Conservation (phyloP, 2,797 vertebrate genomes). For the Peromyscus eremicus region DNA sequence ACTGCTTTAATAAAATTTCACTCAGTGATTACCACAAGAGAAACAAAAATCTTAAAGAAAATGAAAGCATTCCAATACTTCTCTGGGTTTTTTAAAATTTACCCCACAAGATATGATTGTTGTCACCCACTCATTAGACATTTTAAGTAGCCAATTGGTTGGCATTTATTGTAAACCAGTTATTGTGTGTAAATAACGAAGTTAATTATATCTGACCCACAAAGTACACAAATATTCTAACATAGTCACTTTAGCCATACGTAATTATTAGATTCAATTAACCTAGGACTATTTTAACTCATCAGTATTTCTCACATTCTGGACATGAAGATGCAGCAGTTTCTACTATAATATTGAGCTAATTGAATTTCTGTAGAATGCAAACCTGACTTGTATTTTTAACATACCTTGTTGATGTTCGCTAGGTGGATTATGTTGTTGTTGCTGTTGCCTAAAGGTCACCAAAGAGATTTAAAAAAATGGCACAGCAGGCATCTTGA, state of each 20-base stretch:
- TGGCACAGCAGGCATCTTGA: neutral
- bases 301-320: neutral
- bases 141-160: neutral
- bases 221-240: neutral
- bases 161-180: neutral
- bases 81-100: neutral
- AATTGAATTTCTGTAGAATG: conserved; percentile 18
- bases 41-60: neutral
- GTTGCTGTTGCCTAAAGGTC: neutral
- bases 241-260: neutral
- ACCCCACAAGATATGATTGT: neutral
- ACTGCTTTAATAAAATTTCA: neutral
- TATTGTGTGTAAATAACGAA: neutral
- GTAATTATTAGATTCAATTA: neutral
- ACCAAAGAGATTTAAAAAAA: neutral
- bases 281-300: neutral
- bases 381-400: neutral
- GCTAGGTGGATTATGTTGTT: neutral
- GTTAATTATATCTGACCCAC: neutral
- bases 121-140: neutral
- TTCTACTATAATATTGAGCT: neutral
- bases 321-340: neutral
- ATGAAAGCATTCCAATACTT: neutral
- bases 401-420: neutral
- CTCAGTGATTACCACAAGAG: neutral